Percentiles rank a stretch among this genome's conserved stretches.
phyloP scores from a whole-genome alignment of 2,113 vertebrate genomes.

The Hystrix cristata region DNA sequence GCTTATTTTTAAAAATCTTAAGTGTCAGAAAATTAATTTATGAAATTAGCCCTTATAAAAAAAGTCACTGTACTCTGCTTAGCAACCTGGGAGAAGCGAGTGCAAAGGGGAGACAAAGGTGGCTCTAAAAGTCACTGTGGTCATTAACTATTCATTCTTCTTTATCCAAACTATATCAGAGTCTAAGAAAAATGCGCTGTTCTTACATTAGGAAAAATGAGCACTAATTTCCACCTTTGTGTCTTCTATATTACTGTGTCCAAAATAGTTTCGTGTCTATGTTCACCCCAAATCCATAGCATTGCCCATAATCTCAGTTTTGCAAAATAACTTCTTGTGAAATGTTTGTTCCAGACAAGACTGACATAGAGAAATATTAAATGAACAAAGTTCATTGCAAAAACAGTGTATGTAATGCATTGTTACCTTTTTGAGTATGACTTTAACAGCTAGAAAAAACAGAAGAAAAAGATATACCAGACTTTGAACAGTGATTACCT shows the following conservation, averaged over 20 bases:
- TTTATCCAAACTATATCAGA: conserved; percentile 11
- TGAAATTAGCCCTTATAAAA: neutral
- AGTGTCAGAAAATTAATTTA: neutral
- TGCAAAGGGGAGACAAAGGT: neutral
- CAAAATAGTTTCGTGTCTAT: neutral
- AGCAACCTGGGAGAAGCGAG: neutral
- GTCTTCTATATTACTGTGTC: neutral
- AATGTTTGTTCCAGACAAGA: conserved; percentile 1
- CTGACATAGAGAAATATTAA: neutral
- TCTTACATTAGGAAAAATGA: neutral
- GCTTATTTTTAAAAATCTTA: neutral
- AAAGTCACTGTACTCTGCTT: neutral
- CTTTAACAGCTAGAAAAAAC: conserved; percentile 10
- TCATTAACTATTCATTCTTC: neutral
- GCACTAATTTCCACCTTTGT: neutral
- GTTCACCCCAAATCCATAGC: neutral
- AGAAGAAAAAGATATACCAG: neutral
- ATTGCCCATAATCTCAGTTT: neutral
- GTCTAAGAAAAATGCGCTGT: conserved; percentile 10
- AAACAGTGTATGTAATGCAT: neutral
- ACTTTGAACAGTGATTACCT: neutral
- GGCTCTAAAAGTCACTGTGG: neutral
- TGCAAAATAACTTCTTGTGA: neutral
- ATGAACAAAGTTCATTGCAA: neutral
- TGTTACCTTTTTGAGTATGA: neutral